Base-by-base conservation (phyloP, 2,797 vertebrate genomes). In the Enteromius viviparus region DNA sequence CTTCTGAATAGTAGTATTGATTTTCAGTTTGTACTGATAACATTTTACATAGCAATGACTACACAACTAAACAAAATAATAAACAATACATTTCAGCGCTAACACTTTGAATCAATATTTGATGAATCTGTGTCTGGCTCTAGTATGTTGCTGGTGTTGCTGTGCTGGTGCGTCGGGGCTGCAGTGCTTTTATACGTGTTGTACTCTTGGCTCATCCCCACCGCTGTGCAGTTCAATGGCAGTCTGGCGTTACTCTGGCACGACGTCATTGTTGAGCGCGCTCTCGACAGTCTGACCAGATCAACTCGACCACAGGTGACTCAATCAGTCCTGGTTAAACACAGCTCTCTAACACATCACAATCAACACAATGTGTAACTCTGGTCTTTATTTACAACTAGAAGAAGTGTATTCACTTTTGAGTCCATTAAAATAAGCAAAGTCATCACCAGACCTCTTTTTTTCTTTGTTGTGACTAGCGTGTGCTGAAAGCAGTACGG, bases 271-370 rank as follows among this genome's bases (percentile, higher is more conserved):
- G 88, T 94, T 87, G 91, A 94, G 78, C 55, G 70, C 58, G 32
- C 92, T 81, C 72, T 94, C 84, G 91, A 95, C 87, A 84, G 85
- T 0, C 60, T 95, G 81, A 94, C 92, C 70, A 87, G 85, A 72
- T 92, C 93, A 15, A 93, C 93, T 1, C 92, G 93, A 55, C 94
- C 94, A 58, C 93, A 96, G 92, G 93, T 94, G 83, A 2, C 88
- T 15, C 11, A 65, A 1, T 2, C 49, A 65, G 26, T 45, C 49
- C 29, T 74, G 19, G 32, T 72, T 65, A 26, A 76, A 60, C 14
- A 3, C 15, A 4, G n/a, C 19, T 37, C 53, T 40, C n/a, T 42
- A 10, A 45, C 42, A 45, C 42, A 34, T 3, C 40, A 9, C 37
- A 2, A 40, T 55, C 15, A 37, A n/a, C 21, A 78, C 7, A 49